phyloP scores from a whole-genome alignment of 2,888 invertebrate genomes.

The Sphaerophoria taeniata region DNA sequence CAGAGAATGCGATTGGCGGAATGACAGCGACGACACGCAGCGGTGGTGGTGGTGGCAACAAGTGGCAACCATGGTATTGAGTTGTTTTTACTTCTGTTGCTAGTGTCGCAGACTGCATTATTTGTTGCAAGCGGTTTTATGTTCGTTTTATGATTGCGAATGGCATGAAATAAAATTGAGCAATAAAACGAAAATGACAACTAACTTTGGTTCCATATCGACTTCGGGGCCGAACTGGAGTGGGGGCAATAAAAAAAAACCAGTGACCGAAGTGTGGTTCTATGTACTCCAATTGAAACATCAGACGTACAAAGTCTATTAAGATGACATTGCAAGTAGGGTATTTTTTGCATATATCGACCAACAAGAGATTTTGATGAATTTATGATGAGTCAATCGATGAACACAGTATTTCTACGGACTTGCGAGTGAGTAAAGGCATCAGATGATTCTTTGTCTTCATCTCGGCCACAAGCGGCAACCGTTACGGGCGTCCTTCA shows the following conservation, averaged over 20 bases:
- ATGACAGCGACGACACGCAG: no score
- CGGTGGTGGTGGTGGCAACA: slow-evolving; percentile 45
- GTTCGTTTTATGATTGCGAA: slow-evolving; percentile 20
- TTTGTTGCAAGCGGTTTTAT: slow-evolving; percentile 1
- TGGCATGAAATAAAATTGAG: slow-evolving; percentile 26
- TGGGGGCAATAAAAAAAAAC: background rate
- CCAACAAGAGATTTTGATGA: background rate
- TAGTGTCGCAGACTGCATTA: slow-evolving; percentile 3
- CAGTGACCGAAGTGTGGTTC: slow-evolving; percentile 13
- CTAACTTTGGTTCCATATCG: background rate
- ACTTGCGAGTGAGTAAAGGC: no score
- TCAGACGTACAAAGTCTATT: background rate
- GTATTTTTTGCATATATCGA: background rate
- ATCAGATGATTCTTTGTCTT: no score
- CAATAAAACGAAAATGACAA: slow-evolving; percentile 30
- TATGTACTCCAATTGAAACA: slow-evolving; percentile 31
- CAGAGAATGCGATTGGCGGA: background rate
- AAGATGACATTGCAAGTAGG: background rate
- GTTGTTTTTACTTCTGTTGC: slow-evolving; percentile 12
- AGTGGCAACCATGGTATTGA: slow-evolving; percentile 33
- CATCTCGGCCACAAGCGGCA: no score
- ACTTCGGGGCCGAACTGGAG: no score
- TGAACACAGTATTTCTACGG: no score
- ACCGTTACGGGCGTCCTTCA: no score
- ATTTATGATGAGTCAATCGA: background rate